Evolutionary conservation across 2,113 vertebrate genomes (phyloP), one percentile per base, ranked within the genome.

Genomic region (Podarcis raffonei): DNA sequence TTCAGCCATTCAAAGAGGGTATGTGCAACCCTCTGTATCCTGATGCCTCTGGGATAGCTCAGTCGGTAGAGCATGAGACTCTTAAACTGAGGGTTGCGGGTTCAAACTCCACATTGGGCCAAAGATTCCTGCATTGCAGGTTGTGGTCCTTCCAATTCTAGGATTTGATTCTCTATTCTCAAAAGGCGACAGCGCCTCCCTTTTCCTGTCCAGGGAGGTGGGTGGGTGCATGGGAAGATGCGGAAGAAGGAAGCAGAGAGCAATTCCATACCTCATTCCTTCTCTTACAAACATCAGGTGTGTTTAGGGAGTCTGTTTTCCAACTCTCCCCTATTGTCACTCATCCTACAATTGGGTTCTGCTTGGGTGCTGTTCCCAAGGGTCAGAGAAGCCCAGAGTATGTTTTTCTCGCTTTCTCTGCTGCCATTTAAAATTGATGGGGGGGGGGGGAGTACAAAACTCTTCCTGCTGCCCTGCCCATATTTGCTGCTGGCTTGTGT

Each of bases 401-500:
- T 11, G 2, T 20, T 2, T 13, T 5, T 30, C 39, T 30, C 12
- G 1, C 8, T 92, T 79, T 42, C 72, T 84, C 85, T 90, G 87
- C 80, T 85, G 90, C 89, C 92, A 91, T 89, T 90, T 88, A 93
- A 88, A 95, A 93, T 90, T 88, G 92, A 48, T 48, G 9, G 48
- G 48, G 48, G 93, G 9, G 48, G 48, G 48, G 93, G 90, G 90
- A 92, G 93, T 92, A 1, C 87, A 91, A 12, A 2, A 25, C 35
- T n/a, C 68, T 92, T 90, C 89, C 6, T 25, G 18, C 6, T 20
- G 12, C 39, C 23, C 89, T 5, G 9, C 5, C 39, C 22, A 85
- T 87, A 92, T 93, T 93, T 69, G 3, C 89, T 87, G 25, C 83
- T 88, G 93, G 84, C 94, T 96, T 95, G 95, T 97, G 94, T 91